Conservation (phyloP, 2,113 vertebrate species). For the Neopipo cinnamomea region DNA sequence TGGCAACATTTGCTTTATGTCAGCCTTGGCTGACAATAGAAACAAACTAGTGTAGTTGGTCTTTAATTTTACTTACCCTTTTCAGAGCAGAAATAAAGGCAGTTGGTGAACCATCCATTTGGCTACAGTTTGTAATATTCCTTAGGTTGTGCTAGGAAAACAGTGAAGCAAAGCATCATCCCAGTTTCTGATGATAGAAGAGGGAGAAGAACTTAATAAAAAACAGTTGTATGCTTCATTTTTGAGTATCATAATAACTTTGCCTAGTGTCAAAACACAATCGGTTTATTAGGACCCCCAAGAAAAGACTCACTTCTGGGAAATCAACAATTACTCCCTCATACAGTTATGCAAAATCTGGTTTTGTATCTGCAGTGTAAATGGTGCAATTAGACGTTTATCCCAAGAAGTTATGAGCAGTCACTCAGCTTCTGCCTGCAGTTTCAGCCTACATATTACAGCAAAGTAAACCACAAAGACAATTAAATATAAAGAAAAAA, state of each 20-base stretch:
- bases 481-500: not conserved
- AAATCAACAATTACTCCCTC: not conserved
- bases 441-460: not conserved
- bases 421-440: not conserved
- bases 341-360: not conserved
- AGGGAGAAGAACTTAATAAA: not conserved
- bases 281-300: not conserved
- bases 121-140: not conserved
- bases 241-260: not conserved
- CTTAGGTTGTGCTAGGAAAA: not conserved
- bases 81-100: not conserved
- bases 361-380: not conserved
- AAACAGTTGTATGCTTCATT: not conserved
- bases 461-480: not conserved
- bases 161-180: not conserved
- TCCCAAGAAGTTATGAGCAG: not conserved
- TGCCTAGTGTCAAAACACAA: not conserved
- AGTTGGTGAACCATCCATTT: not conserved
- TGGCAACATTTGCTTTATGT: not conserved
- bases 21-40: not conserved
- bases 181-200: not conserved
- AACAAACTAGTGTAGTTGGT: not conserved
- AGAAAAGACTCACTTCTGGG: not conserved
- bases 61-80: not conserved
- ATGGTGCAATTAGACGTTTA: not conserved